Percentiles rank a stretch among this genome's conserved stretches.
phyloP scores from a whole-genome alignment of 1,140 invertebrate genomes.

The Gryllus bimaculatus region DNA sequence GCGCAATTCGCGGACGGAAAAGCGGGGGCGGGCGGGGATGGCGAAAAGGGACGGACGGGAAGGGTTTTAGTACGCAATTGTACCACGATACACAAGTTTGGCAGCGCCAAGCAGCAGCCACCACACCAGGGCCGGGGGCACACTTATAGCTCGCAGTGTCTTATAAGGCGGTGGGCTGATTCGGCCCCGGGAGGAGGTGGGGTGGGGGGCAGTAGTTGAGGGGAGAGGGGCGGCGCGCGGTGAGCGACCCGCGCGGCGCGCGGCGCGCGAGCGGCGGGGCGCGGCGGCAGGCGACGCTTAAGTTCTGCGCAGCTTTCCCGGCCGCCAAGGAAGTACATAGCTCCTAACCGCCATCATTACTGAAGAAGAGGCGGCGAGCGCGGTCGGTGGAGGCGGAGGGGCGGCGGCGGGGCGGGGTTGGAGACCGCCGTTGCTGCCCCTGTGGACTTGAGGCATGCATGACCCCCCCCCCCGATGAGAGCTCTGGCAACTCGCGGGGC shows the following conservation, averaged over 20 bases:
- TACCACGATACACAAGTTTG: conserved; percentile 3
- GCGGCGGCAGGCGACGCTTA: neutral
- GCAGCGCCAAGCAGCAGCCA: neutral
- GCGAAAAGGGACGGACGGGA: neutral
- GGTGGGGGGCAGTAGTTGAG: neutral
- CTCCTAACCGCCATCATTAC: conserved; percentile 3
- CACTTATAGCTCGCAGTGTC: neutral
- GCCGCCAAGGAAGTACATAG: neutral
- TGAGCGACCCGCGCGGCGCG: neutral
- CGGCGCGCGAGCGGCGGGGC: no score
- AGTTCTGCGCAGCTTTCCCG: neutral
- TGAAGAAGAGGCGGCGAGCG: neutral
- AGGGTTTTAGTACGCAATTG: neutral
- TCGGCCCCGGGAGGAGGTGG: no score
- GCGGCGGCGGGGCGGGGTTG: no score
- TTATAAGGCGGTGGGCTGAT: neutral
- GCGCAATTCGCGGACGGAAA: no score
- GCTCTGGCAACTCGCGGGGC: neutral
- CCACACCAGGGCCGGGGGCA: neutral
- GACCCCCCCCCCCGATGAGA: neutral
- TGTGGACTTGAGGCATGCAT: neutral
- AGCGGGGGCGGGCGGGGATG: no score
- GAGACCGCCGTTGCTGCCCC: neutral
- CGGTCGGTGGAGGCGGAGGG: neutral
- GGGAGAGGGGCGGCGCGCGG: neutral